Evolutionary conservation across 2,113 vertebrate genomes (phyloP).

Genomic region (Aepyceros melampus): DNA sequence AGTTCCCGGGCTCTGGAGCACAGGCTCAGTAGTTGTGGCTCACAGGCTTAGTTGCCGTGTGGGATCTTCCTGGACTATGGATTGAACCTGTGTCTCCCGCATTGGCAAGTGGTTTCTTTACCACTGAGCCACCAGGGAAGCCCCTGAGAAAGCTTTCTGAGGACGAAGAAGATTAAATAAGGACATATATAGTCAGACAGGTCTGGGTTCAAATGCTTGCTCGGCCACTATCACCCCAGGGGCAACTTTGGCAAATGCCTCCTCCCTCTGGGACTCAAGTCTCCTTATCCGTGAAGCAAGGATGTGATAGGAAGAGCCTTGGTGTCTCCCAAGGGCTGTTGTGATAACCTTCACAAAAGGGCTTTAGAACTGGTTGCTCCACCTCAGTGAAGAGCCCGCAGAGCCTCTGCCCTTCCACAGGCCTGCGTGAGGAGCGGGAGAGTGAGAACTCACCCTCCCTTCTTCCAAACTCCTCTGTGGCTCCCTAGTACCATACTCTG

Average conservation of each 20-base stretch:
- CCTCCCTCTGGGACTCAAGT: not conserved
- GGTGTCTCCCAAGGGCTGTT: not conserved
- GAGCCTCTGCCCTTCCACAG: not conserved
- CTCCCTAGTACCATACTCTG: not conserved
- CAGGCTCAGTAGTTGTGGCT: not conserved
- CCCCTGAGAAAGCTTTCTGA: not conserved
- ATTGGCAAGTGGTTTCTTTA: not conserved
- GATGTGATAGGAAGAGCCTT: not conserved
- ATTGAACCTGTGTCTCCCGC: not conserved
- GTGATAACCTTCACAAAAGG: not conserved
- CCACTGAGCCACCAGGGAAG: not conserved
- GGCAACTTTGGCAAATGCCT: not conserved
- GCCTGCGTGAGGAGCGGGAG: not conserved
- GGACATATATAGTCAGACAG: not conserved
- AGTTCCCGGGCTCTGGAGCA: not conserved
- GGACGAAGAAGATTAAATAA: not conserved
- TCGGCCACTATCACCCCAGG: not conserved
- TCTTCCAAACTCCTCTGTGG: not conserved
- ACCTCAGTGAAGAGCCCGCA: not conserved
- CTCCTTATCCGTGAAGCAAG: not conserved
- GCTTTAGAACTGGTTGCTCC: not conserved
- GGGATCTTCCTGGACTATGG: not conserved
- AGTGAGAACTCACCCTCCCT: not conserved
- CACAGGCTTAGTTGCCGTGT: fast-evolving
- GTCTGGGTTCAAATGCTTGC: not conserved